Conservation (phyloP, 2,797 vertebrate genomes). For the Neostethus bicornis region DNA sequence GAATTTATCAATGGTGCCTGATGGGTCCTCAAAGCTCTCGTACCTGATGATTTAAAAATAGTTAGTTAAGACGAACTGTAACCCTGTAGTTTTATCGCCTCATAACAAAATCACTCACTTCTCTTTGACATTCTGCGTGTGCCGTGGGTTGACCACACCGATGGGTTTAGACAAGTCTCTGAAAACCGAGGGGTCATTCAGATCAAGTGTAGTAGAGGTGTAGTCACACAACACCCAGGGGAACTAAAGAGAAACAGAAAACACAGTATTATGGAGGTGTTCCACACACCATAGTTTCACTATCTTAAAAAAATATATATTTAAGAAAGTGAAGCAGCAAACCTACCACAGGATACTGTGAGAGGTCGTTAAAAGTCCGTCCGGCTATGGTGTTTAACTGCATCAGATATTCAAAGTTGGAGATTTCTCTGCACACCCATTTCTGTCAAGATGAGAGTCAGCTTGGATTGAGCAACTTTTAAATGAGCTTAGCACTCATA, state of each 20-base stretch:
- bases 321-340: too few relatives aligned
- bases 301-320: neutral
- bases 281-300: neutral
- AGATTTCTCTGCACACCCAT: conserved; percentile 96
- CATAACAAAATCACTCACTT: conserved; percentile 81
- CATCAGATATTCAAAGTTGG: conserved; percentile 99
- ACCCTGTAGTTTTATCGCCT: neutral
- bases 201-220: conserved; percentile 85
- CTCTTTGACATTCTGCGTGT: conserved; percentile 92
- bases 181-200: conserved; percentile 88
- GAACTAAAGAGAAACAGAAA: conserved; percentile 78
- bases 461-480: neutral
- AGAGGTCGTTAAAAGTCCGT: conserved; percentile 96
- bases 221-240: conserved; percentile 96
- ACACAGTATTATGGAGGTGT: conserved; percentile 12
- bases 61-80: too few relatives aligned
- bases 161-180: conserved; percentile 97
- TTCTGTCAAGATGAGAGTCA: conserved; percentile 76
- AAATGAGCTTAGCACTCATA: neutral
- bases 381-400: conserved; percentile 96
- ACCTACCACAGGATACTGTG: conserved; percentile 96
- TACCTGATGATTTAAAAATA: conserved; percentile 79
- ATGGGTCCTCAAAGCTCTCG: conserved; percentile 96
- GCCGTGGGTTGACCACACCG: conserved; percentile 92
- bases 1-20: conserved; percentile 94